Evolutionary conservation across 1,140 invertebrate genomes (phyloP), one percentile per base, ranked within the genome.

Genomic region (Diuraphis noxia): DNA sequence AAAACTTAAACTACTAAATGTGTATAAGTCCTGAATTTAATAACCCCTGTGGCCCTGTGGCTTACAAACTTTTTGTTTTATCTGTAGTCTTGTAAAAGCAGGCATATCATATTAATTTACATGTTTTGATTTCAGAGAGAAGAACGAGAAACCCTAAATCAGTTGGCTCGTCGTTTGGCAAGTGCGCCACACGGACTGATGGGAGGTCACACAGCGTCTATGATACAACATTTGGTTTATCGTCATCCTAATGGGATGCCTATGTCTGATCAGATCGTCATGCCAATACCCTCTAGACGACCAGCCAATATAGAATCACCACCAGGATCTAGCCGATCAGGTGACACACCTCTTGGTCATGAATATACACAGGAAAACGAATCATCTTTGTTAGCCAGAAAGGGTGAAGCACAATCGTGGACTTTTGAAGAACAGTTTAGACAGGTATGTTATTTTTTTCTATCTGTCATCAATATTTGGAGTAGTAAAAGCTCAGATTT

Each of bases 341-440:
- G 77, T 46, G 63, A 81, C 9, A 91, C 77, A 9, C 43, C 88
- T n/a, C 88, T 36, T 9, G 89, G 89, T 25, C 89, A 81, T 10
- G 89, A 91, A 4, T 91, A 91, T 19, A 5, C 63, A 5, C 5
- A 43, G 2, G 89, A 91, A 25, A 81, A 91, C 36, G 89, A 79
- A 25, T n/a, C 56, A 17, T 77, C 88, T n/a, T 9, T 41, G 30
- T 25, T 79, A 5, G 41, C 77, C 34, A 91, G 89, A 52, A 91
- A 91, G 30, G 89, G 77, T 13, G 89, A 91, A 13, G 89, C 89
- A 25, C 89, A 91, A 46, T 91, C 89, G 41, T 91, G 89, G 89
- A 91, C 89, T 46, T 91, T 91, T n/a, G 89, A 91, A 81, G 89
- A 91, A 38, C 89, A 91, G 23, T 91, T 91, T 38, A 91, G 89